A percentile compares a stretch with the other conserved stretches of the same genome.
Evolutionary conservation across 2,797 vertebrate genomes (phyloP).

Genomic region (Otus scops): DNA sequence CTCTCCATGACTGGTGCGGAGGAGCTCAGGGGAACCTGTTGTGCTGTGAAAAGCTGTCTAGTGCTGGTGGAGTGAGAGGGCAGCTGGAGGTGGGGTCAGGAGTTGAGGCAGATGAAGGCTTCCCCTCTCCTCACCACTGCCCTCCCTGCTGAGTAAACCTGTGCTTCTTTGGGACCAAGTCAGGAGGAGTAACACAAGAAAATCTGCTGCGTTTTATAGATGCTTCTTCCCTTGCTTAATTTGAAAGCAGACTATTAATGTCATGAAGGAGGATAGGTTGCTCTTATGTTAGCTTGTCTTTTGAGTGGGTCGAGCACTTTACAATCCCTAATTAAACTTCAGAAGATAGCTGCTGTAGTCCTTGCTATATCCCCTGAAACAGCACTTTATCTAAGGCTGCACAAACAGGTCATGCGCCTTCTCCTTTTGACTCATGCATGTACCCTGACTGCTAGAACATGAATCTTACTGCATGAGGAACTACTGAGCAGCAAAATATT

Average conservation of each 20-base stretch:
- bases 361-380: background rate
- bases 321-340: constrained; percentile 22
- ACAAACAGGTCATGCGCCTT: background rate
- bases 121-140: background rate
- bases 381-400: background rate
- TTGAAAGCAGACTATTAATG: background rate
- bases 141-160: background rate
- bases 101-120: background rate
- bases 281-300: constrained; percentile 9
- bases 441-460: background rate
- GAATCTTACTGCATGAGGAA: background rate
- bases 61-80: background rate
- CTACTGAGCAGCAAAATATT: background rate
- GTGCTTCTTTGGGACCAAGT: background rate
- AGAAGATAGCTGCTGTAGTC: background rate
- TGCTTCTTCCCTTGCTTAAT: background rate
- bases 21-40: background rate
- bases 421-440: background rate
- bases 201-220: background rate
- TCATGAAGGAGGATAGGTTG: background rate
- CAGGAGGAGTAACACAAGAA: background rate
- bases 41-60: background rate
- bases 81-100: background rate
- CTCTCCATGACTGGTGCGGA: accelerated
- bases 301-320: background rate